phyloP scores from a whole-genome alignment of 2,113 vertebrate species.

The Thinocorus orbignyianus region DNA sequence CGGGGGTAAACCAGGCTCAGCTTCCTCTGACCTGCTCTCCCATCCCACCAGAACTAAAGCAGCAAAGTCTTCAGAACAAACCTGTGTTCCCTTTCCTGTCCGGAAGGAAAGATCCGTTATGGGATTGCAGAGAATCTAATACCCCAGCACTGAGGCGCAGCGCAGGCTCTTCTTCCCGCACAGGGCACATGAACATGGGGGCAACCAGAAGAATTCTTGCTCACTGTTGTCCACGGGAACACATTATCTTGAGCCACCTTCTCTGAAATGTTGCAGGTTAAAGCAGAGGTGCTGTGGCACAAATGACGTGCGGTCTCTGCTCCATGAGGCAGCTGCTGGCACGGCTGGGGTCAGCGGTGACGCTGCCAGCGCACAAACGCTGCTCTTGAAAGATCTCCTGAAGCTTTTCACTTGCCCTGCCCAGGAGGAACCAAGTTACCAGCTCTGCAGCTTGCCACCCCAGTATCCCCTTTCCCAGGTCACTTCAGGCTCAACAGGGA shows the following conservation, averaged over 20 bases:
- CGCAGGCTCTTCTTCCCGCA: fast-evolving
- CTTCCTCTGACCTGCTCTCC: neutral
- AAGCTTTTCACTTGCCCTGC: neutral
- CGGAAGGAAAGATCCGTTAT: neutral
- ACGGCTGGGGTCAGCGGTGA: neutral
- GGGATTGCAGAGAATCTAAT: fast-evolving
- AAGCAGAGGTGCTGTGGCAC: neutral
- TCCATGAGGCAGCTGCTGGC: neutral
- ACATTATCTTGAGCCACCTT: neutral
- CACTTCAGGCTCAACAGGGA: neutral
- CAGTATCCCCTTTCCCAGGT: neutral
- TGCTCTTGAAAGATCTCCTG: neutral
- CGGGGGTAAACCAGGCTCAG: neutral
- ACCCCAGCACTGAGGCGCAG: fast-evolving
- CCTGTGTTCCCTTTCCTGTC: neutral
- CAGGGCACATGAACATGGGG: fast-evolving
- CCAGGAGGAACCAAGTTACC: neutral
- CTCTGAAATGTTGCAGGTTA: neutral
- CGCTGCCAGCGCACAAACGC: neutral
- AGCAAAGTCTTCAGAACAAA: neutral
- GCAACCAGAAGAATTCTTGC: neutral
- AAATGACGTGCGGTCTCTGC: neutral
- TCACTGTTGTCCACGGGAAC: neutral
- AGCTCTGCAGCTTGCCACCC: neutral
- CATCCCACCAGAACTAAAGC: neutral